Base-by-base conservation (phyloP, 2,888 invertebrate species). In the Dynastes maya region DNA sequence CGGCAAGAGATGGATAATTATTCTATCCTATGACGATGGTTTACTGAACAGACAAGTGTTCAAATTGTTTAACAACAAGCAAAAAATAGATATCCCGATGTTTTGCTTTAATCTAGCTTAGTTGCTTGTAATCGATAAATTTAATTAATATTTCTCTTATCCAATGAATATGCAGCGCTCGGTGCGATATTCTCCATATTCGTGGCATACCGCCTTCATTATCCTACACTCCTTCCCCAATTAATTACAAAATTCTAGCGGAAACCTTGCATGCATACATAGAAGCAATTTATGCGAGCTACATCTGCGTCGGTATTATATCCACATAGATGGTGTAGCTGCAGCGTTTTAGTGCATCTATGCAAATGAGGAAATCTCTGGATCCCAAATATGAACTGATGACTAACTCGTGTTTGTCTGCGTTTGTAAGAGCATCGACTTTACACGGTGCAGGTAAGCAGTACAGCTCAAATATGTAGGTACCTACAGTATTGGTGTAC, bases 191-290 rank as follows among this genome's bases (percentile, higher is more conserved):
- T 22, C 22, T 55, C 55, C 22, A 22, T 22, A 16, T 22, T 22
- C 22, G 55, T 22, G 22, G 55, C 16, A 9, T 22, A 16, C 55
- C 55, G 55, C 55, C 3, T 22, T 4, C 55, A 55, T 55, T 55
- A 55, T 55, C 4, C 55, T 16, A 22, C 8, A 22, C 55, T 55
- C 55, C 55, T 55, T 55, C 55, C n/a, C 9, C 55, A 22, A 55
- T 55, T 55, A 55, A 55, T 55, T 55, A 55, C 55, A 55, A 55
- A 55, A 16, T 22, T 55, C 55, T 55, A 16, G 55, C 55, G 55
- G 55, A 55, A 55, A 55, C 55, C 16, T 55, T 55, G 16, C 55
- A 45, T 55, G 8, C 16, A 22, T 55, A 8, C 16, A 55, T 16
- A 55, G 22, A 22, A 55, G 16, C 55, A 22, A 55, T 55, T 55